These are phyloP conservation scores for Hypomecis punctinalis DNA, from an alignment of 2,888 invertebrate genomes.

Conservation along the genomic window DNA sequence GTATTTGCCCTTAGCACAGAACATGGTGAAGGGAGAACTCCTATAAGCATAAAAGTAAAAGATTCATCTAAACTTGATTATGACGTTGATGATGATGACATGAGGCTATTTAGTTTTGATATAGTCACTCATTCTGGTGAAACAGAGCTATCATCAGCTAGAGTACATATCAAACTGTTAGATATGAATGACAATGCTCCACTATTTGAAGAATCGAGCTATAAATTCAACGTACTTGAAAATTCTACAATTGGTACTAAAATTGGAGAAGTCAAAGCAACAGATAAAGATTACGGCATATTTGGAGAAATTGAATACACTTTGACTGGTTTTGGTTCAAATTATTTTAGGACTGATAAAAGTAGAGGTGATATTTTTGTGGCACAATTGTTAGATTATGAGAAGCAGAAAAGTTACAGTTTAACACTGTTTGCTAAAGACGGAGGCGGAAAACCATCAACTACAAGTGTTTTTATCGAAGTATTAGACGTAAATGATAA, in stretches of 20 bases:
- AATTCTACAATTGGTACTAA: constrained; percentile 86
- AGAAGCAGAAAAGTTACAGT: constrained; percentile 91
- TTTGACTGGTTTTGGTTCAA: constrained; percentile 91
- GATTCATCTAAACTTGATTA: constrained; percentile 89
- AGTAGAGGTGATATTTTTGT: constrained; percentile 88
- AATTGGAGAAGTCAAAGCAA: constrained; percentile 88
- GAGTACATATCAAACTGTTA: constrained; percentile 86
- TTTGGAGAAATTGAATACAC: constrained; percentile 90
- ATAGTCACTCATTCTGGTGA: constrained; percentile 86
- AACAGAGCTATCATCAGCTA: constrained; percentile 84
- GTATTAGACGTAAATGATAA: constrained; percentile 92
- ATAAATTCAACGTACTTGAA: constrained; percentile 88
- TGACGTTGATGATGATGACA: constrained; percentile 86
- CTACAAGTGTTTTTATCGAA: constrained; percentile 89
- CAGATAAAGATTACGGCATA: constrained; percentile 89
- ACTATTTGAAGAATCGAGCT: constrained; percentile 86
- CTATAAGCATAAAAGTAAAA: constrained; percentile 89
- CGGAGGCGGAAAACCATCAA: constrained; percentile 90
- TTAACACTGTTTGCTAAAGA: constrained; percentile 92
- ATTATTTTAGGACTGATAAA: constrained; percentile 89
- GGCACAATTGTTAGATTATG: constrained; percentile 89
- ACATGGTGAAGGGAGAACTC: constrained; percentile 89
- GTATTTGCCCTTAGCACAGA: constrained; percentile 88
- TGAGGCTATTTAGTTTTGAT: constrained; percentile 87
- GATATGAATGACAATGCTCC: constrained; percentile 94